Evolutionary conservation across 2,888 invertebrate species (phyloP), one percentile per base, ranked within the genome.

Genomic region (Magallana nippona): DNA sequence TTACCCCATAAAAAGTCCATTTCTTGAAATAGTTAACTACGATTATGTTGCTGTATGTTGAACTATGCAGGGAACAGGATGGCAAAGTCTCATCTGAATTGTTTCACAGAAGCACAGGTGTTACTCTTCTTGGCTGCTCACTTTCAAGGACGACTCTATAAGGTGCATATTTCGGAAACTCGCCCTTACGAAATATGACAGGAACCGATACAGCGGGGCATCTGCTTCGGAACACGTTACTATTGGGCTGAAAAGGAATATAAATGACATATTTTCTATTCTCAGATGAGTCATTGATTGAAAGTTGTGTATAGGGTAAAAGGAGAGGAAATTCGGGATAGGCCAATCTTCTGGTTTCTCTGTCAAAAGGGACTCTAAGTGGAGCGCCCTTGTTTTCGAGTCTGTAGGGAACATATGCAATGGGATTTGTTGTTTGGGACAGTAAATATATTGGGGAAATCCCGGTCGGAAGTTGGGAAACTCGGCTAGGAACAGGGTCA

Each of bases 401-500:
- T 32, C 56, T 71, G 27, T 63, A 82, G 2, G 82, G 82, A n/a
- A 82, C 82, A 22, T 82, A 82, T 1, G 82, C 82, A 8, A 82
- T 71, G 19, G 82, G 55, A 32, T 55, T 71, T 71, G 32, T 62
- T 62, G 62, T 32, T n/a, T 62, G n/a, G 1, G 62, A 44, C 13
- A 19, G 13, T 55, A 60, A 55, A 71, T 71, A 82, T 60, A 82
- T 19, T 13, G 82, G 82, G 10, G 58, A 55, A 11, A 55, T 55
- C 13, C 55, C 71, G 1, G 5, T 15, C 5, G 82, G 82, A 44
- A 82, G 71, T 44, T 44, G 22, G 10, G 55, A 22, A 17, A 82
- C 22, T 55, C 44, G 44, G 10, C 55, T 19, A 5, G 82, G 82
- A 13, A 55, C 55, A 22, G 82, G 82, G 13, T 60, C 55, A 1